Evolutionary conservation across 2,113 vertebrate species (phyloP), one percentile per base, ranked within the genome.

Genomic region (Salvator merianae): DNA sequence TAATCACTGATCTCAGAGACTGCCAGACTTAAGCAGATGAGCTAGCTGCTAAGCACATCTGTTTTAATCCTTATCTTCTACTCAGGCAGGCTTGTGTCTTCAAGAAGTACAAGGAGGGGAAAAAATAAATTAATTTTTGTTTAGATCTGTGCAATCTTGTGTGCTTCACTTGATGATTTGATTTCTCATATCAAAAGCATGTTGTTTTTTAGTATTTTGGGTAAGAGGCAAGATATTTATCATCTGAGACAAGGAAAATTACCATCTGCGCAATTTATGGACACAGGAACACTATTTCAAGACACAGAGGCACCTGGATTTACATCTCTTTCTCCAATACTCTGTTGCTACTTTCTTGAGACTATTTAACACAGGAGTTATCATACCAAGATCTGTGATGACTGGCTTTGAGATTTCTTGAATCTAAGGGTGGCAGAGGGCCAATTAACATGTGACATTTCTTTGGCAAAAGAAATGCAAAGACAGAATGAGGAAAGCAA

Each of bases 31-130:
- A 98, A 98, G 95, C 96, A 97, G 97, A 97, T 98, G 96, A 98
- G 93, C 95, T 95, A 93, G 83, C 88, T 94, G 94, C 97, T 98
- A 97, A 98, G 97, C 97, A 97, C 97, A 98, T 98, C 97, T 98
- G 97, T 95, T 98, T 98, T 98, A 99, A 99, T 99, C 98, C 95
- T 77, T 94, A 96, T 96, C 97, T 97, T 97, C 97, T 96, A 92
- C 94, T 95, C 95, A 94, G 96, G 65, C 32, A 74, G 55, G 95
- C 96, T 96, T 89, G 95, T 96, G 96, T 97, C 97, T 98, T 97
- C 96, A 97, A 97, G 97, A 97, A 97, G 95, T 96, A 97, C 96
- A 96, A 95, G 91, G 93, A 93, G 89, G 90, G 83, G 88, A 88
- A 93, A 93, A 96, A 96, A 96, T 89, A 96, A 97, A 97, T 97